Evolutionary conservation across 2,797 vertebrate genomes (phyloP), one percentile per base, ranked within the genome.

Genomic region (Octomys mimax): DNA sequence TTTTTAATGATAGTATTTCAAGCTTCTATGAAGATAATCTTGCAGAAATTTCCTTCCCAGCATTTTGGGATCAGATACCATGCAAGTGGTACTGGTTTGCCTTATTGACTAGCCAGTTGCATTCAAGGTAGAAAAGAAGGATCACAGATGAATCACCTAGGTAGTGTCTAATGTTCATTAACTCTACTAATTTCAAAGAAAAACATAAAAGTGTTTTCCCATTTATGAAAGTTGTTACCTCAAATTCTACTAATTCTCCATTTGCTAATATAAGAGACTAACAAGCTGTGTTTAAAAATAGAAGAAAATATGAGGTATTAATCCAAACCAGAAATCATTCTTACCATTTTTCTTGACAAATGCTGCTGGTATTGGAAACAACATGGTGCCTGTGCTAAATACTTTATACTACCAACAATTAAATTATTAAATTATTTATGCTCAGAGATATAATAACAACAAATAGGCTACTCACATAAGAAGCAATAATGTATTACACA

Each of bases 151-250:
- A 87, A 18, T 87, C 62, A 81, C 42, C 54, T 77, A 81, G 64
- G 79, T 16, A 89, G 75, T 68, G 92, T 52, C 33, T 81, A 78
- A 87, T 62, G 36, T 4, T 61, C 11, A 87, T 84, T 84, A 83
- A 46, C 59, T 79, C 42, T 83, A 80, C 79, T 79, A 36, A 49
- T 92, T 92, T 82, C 64, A 95, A 90, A 95, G 57, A 91, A 92
- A 96, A 81, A 80, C 42, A 81, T 19, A 85, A 85, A 85, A 73
- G 2, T 81, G 8, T 79, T 84, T 91, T 88, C 2, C 1, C 28
- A 89, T 49, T 91, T 86, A 49, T 36, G 5, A 54, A 83, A 71
- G 62, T 21, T 24, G 66, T 39, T 66, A 4, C 42, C 75, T 84
- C n/a, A 79, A 95, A 93, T 90, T 61, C 86, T 79, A 64, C 57